These are phyloP conservation scores for Danio tinwini DNA, from an alignment of 2,797 vertebrate genomes.

Conservation along the genomic window DNA sequence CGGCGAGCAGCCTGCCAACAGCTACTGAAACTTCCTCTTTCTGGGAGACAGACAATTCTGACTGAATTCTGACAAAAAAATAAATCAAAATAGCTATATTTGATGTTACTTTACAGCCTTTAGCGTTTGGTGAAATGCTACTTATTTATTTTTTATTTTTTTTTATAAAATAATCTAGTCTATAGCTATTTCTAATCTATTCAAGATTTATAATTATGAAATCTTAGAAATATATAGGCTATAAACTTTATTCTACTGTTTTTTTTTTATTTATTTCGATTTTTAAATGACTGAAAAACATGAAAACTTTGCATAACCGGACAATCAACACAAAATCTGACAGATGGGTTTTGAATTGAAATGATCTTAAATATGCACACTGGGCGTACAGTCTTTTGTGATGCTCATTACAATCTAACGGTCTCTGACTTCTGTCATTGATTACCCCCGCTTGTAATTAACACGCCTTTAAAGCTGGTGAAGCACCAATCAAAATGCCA, in stretches of 20 bases:
- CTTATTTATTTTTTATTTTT: neutral
- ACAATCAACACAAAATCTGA: neutral
- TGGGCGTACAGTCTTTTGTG: neutral
- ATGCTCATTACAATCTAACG: neutral
- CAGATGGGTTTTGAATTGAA: neutral
- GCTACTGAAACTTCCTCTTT: conserved; percentile 43
- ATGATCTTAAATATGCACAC: neutral
- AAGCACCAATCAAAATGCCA: conserved; percentile 61
- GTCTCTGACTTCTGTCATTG: conserved; percentile 34
- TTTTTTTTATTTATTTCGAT: no score
- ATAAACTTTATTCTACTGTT: no score
- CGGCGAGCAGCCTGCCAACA: conserved; percentile 25
- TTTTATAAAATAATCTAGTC: neutral
- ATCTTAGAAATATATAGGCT: neutral
- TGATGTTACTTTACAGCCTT: no score
- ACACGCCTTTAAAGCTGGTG: conserved; percentile 47
- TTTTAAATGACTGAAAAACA: neutral
- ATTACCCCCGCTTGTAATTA: conserved; percentile 57
- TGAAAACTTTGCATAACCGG: neutral
- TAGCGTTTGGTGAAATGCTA: no score
- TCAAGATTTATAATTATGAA: no score
- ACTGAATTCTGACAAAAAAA: no score
- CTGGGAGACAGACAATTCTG: conserved; percentile 34
- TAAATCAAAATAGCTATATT: no score
- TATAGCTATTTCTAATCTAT: neutral